Evolutionary conservation across 1,140 invertebrate genomes (phyloP), one percentile per base, ranked within the genome.

Genomic region (Drosophila punjabiensis): DNA sequence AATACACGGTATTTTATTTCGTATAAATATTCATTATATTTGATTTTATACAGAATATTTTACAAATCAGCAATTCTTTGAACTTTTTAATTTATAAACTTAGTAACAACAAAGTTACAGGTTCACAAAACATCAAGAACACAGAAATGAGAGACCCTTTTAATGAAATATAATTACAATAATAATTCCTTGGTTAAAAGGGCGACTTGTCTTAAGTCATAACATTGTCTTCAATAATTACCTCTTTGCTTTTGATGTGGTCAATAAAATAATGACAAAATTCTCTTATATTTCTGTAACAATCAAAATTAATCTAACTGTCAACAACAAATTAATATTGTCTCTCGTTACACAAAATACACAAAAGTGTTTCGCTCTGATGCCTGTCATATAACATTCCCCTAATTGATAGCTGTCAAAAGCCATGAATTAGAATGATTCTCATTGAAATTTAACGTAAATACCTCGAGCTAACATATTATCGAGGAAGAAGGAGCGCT

Each of bases 391-490:
- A 18, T 47, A 14, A 45, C 48, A n/a, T 70, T 67, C 18, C 16
- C n/a, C 8, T n/a, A 41, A 73, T 60, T 48, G 24, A 52, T 35
- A 30, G 14, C 55, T 35, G 70, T 41, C 35, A 33, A 33, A 71
- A 13, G 16, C 5, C 11, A 18, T 33, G n/a, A 73, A 50, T 39
- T 50, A 30, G 13, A 67, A 43, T 28, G 30, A 35, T 20, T 52
- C 9, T 30, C 14, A 24, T 30, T 8, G 24, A 18, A 55, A 33
- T 33, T 76, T 41, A 18, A 13, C 16, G 20, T 8, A 50, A 64
- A 75, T 56, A 37, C n/a, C 48, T 39, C 9, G n/a, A 30, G 50
- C 47, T 41, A 33, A 55, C 30, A 41, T 75, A 76, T 76, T 64
- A 41, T 24, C 10, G 6, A 39, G 37, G 20, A 39, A 28, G 1